phyloP scores from a whole-genome alignment of 2,797 vertebrate species.

The Loriculus beryllinus region DNA sequence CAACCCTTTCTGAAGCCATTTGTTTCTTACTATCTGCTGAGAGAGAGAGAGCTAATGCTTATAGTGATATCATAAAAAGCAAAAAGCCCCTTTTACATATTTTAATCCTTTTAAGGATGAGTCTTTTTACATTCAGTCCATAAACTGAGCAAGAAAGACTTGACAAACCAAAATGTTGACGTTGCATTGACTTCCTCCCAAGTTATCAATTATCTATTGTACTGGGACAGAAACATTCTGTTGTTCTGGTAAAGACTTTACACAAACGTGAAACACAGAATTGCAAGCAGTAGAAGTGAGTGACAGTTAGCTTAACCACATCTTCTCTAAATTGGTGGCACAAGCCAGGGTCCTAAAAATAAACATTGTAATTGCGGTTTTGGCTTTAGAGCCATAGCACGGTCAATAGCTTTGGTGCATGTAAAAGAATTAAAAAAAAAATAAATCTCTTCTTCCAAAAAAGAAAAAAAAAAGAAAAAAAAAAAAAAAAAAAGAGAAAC shows the following conservation, averaged over 20 bases:
- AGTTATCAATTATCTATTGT: neutral
- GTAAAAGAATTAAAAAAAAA: neutral
- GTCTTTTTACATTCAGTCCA: neutral
- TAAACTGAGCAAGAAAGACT: neutral
- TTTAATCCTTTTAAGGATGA: neutral
- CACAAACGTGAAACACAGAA: conserved; percentile 28
- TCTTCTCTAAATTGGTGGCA: conserved; percentile 69
- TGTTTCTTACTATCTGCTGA: neutral
- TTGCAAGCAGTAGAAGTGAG: conserved; percentile 31
- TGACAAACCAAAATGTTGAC: neutral
- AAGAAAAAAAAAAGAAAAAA: neutral
- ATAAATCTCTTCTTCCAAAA: neutral
- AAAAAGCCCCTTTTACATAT: neutral
- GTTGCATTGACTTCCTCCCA: neutral
- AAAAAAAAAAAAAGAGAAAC: neutral
- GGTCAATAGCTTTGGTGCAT: conserved; percentile 24
- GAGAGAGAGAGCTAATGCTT: neutral
- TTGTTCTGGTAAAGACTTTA: conserved; percentile 24
- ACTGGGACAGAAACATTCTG: neutral
- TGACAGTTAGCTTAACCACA: conserved; percentile 66
- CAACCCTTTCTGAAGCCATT: neutral
- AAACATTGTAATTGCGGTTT: conserved; percentile 68
- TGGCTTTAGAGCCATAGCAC: conserved; percentile 37
- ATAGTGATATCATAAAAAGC: neutral
- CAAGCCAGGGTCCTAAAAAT: conserved; percentile 64